Conservation (phyloP, 2,888 invertebrate species). For the Epinotia ramella region DNA sequence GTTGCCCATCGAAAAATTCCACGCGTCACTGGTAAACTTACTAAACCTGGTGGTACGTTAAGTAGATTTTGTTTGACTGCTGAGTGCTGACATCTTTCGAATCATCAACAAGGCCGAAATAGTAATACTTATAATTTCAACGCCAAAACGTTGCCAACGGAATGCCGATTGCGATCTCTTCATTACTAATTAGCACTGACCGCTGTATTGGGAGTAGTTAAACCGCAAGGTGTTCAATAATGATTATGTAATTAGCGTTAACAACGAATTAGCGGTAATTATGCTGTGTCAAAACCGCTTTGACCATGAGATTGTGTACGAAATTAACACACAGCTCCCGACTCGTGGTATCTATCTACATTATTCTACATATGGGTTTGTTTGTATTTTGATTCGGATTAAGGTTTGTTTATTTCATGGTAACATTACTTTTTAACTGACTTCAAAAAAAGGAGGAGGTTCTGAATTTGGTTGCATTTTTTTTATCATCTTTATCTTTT, state of each 20-base stretch:
- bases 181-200: constrained; percentile 17
- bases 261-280: constrained; percentile 11
- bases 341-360: too few relatives aligned
- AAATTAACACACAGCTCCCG: not conserved
- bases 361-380: too few relatives aligned
- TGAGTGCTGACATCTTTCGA: not conserved
- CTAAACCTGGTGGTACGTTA: too few relatives aligned
- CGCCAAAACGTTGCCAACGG: not conserved
- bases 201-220: constrained; percentile 11
- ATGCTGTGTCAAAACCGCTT: constrained; percentile 8
- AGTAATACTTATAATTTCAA: not conserved
- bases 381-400: too few relatives aligned
- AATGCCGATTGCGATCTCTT: constrained; percentile 24
- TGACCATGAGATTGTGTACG: constrained; percentile 2
- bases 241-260: constrained; percentile 25
- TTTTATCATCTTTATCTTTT: too few relatives aligned
- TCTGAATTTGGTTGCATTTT: too few relatives aligned
- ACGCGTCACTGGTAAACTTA: too few relatives aligned
- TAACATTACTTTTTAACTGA: too few relatives aligned
- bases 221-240: constrained; percentile 25
- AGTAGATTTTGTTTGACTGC: too few relatives aligned
- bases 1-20: too few relatives aligned
- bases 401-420: too few relatives aligned
- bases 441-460: too few relatives aligned
- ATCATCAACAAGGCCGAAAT: not conserved